Evolutionary conservation across 1,140 invertebrate species (phyloP).

Genomic region (Drosophila ficusphila): DNA sequence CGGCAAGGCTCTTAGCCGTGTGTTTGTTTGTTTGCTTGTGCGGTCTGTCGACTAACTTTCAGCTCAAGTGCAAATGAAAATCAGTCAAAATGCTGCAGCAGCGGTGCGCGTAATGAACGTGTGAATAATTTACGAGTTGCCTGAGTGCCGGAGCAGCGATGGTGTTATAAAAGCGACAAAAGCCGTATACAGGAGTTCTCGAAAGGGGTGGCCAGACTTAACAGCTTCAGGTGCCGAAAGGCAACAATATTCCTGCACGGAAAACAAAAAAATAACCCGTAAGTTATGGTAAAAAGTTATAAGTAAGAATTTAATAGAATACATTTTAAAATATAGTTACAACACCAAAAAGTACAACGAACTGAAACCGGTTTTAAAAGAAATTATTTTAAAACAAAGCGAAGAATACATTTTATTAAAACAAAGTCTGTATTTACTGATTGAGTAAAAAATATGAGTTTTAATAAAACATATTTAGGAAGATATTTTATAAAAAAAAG

Average conservation of each 20-base stretch:
- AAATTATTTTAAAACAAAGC: no score
- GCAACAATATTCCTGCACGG: slow-evolving; percentile 13
- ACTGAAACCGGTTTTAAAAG: no score
- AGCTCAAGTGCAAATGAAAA: slow-evolving; percentile 62
- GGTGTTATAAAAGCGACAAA: slow-evolving; percentile 42
- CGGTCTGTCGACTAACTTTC: slow-evolving; percentile 37
- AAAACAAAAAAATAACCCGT: slow-evolving; percentile 5
- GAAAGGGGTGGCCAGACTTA: slow-evolving; percentile 12
- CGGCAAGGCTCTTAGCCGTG: slow-evolving; percentile 6
- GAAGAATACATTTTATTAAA: background rate
- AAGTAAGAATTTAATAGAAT: no score
- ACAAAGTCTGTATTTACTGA: no score
- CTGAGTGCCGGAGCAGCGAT: slow-evolving; percentile 19
- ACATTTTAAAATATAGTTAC: no score
- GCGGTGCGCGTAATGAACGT: slow-evolving; percentile 67
- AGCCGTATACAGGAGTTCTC: slow-evolving; percentile 26
- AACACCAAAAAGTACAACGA: no score
- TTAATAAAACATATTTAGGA: no score
- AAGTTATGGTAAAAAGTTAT: no score
- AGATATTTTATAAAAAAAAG: background rate
- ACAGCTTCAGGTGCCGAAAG: background rate
- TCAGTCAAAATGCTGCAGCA: slow-evolving; percentile 53
- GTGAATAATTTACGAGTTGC: slow-evolving; percentile 66
- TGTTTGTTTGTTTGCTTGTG: slow-evolving; percentile 49
- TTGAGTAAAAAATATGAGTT: no score